Evolutionary conservation across 1,140 invertebrate genomes (phyloP).

Genomic region (Sminthurinus signatus): DNA sequence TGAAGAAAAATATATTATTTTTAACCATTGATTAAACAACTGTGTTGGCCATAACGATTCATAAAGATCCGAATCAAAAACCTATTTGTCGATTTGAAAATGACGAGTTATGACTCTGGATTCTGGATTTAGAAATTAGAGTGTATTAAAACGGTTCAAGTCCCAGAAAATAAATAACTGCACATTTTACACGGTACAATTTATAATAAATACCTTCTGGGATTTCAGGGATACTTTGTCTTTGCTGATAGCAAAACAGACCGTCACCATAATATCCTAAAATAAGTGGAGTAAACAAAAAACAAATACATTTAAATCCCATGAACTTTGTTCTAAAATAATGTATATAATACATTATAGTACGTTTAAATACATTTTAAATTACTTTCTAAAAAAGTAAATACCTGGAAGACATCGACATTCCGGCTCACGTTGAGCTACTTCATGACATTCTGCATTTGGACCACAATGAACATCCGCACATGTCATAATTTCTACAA

Average conservation of each 20-base stretch:
- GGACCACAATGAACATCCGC: constrained; percentile 51
- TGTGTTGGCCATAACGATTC: constrained; percentile 51
- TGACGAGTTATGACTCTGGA: background rate
- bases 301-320: too few relatives aligned
- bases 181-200: too few relatives aligned
- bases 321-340: too few relatives aligned
- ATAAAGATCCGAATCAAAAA: too few relatives aligned
- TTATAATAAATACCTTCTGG: constrained; percentile 2
- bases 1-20: too few relatives aligned
- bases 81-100: constrained; percentile 46
- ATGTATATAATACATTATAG: too few relatives aligned
- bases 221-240: constrained; percentile 6
- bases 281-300: too few relatives aligned
- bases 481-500: constrained; percentile 45
- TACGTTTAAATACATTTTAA: too few relatives aligned
- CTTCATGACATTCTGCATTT: constrained; percentile 56
- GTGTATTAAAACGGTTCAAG: background rate
- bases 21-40: constrained; percentile 45
- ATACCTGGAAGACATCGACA: constrained; percentile 55
- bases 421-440: constrained; percentile 48
- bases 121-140: too few relatives aligned
- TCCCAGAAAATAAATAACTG: background rate
- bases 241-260: constrained; percentile 46
- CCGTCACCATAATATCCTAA: constrained; percentile 56
- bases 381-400: too few relatives aligned